Evolutionary conservation across 2,888 invertebrate genomes (phyloP), one percentile per base, ranked within the genome.

Genomic region (Sylvicola cinctus): DNA sequence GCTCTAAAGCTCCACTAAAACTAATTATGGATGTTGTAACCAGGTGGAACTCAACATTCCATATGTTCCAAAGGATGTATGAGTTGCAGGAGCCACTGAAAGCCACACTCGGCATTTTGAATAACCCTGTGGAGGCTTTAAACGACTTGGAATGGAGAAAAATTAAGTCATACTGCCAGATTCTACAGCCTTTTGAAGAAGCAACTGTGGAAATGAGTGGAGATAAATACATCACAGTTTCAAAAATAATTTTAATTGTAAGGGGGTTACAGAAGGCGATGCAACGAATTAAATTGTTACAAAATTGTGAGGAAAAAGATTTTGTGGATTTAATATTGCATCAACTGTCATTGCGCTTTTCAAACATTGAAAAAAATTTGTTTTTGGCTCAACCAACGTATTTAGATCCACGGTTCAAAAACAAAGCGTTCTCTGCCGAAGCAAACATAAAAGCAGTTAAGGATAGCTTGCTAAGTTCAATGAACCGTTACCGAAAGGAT

Each of bases 1-100:
- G 8, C 4, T 6, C 13, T 13, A 23, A 30, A 28, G 15, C 33
- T 32, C 34, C 6, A 32, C 38, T 44, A 25, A 45, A 47, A 43
- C 38, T 48, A 7, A 44, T 45, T 37, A 44, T 46, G 42, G 48
- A 48, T 31, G 43, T 47, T 16, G 26, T 27, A 1, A 46, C 46
- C 15, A 35, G 46, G 4, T 46, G 46, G 45, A 46, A 46, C 34
- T 42, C 40, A 7, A 43, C 32, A 29, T 43, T 40, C 32, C 38
- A 37, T 31, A 45, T 45, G 43, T 35, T 45, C 8, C 40, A 45
- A 23, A 35, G 45, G 29, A 29, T 48, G 32, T 29, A 41, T 15
- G 16, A 38, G 32, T 34, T 44, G 14, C 46, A 45, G 42, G 36
- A 40, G 15, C 34, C 41, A 13, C 34, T 44, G 15, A 41, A 39